phyloP scores from a whole-genome alignment of 2,113 vertebrate species.

The Trogon melanurus region DNA sequence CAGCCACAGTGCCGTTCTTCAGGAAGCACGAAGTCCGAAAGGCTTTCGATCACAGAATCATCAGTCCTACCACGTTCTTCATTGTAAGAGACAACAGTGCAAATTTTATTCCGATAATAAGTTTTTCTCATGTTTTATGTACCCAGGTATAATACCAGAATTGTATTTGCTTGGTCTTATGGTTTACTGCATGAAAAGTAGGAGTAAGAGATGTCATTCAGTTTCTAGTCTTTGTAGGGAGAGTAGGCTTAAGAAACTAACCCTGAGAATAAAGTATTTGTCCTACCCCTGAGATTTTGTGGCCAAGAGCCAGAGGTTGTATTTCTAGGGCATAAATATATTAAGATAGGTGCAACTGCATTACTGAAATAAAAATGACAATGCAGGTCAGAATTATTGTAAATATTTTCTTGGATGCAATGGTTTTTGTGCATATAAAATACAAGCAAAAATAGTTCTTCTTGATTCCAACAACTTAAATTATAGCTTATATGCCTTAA shows the following conservation, averaged over 20 bases:
- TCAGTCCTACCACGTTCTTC: neutral
- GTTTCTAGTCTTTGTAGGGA: neutral
- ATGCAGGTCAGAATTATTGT: neutral
- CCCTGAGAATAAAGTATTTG: neutral
- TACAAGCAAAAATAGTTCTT: neutral
- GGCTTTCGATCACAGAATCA: neutral
- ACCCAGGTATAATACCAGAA: neutral
- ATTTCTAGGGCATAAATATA: neutral
- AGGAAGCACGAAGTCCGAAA: neutral
- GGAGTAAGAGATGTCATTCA: neutral
- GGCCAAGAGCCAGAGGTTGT: neutral
- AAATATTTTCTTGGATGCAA: neutral
- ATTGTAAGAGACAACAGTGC: neutral
- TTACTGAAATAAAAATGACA: neutral
- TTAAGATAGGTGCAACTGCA: neutral
- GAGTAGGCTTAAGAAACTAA: neutral
- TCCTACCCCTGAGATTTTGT: neutral
- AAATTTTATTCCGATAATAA: neutral
- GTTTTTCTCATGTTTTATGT: neutral
- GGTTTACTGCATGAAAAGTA: neutral
- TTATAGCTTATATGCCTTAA: neutral
- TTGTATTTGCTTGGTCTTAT: neutral
- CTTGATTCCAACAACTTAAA: neutral
- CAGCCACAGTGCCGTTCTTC: neutral
- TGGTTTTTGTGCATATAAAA: neutral